Conservation (phyloP, 30 jellyfish, hydroid and myxozoan species). For the Morbakka virulenta region DNA sequence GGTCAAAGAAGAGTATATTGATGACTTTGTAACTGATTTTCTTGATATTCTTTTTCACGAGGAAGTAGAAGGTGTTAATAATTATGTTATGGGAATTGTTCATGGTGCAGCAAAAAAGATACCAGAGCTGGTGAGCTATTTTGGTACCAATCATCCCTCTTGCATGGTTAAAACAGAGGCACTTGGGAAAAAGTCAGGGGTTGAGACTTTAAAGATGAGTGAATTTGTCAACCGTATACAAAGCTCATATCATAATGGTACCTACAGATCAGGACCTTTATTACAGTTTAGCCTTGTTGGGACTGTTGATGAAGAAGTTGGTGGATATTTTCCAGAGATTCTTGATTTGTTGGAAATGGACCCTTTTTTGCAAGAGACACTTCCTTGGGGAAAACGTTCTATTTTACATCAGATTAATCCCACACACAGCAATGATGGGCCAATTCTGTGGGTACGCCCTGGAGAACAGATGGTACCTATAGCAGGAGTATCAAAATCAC, state of each 20-base stretch:
- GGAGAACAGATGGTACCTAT: constrained; percentile 98
- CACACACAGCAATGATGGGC: constrained; percentile 90
- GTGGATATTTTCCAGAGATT: constrained; percentile 83
- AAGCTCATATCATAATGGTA: constrained; percentile 76
- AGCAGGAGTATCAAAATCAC: constrained; percentile 82
- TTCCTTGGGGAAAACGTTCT: constrained; percentile 96
- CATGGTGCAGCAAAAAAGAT: constrained; percentile 86
- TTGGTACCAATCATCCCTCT: constrained; percentile 57
- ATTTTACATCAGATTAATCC: constrained; percentile 63
- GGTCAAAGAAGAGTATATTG: constrained; percentile 80
- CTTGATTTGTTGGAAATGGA: constrained; percentile 80
- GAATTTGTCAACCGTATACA: constrained; percentile 71
- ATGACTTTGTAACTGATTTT: constrained; percentile 87
- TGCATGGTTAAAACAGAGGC: constrained; percentile 79
- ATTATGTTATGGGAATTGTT: constrained; percentile 90
- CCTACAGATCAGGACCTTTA: constrained; percentile 91
- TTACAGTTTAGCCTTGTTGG: constrained; percentile 90
- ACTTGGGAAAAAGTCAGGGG: constrained; percentile 88
- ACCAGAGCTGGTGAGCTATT: constrained; percentile 86
- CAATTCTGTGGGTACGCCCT: constrained; percentile 96
- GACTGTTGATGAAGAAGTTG: constrained; percentile 91
- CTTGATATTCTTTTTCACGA: constrained; percentile 66
- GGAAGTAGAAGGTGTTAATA: constrained; percentile 64
- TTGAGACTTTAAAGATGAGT: constrained; percentile 61
- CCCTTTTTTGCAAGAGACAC: constrained; percentile 83